Percentiles rank a stretch among this genome's conserved stretches.
Evolutionary conservation across 2,797 vertebrate genomes (phyloP).

Genomic region (Percopsis omiscomaycus): DNA sequence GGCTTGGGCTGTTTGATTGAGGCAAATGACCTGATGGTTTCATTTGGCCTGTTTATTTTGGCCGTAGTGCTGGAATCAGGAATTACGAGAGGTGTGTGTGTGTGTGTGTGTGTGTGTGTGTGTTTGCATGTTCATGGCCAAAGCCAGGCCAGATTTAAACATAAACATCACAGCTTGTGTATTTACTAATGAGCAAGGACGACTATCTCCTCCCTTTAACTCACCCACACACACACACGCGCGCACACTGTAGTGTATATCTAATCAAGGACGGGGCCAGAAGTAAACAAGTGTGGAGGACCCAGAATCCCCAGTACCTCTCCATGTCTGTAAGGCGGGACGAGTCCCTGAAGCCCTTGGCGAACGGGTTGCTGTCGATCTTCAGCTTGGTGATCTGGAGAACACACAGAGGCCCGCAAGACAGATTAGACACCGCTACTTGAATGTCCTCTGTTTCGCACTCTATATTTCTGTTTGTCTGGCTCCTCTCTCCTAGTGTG

Average conservation of each 20-base stretch:
- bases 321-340: constrained; percentile 98
- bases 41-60: constrained; percentile 67
- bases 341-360: constrained; percentile 98
- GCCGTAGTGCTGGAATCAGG: constrained; percentile 56
- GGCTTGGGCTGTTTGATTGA: constrained; percentile 59
- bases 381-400: constrained; percentile 98
- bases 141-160: constrained; percentile 7
- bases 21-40: constrained; percentile 62
- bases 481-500: neutral
- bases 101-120: constrained; percentile 18
- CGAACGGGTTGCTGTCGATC: constrained; percentile 99
- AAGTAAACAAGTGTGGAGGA: constrained; percentile 60
- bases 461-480: too few relatives aligned
- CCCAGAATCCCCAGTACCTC: constrained; percentile 92
- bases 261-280: constrained; percentile 61
- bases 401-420: neutral
- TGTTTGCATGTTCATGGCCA: constrained; percentile 1
- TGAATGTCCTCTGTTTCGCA: too few relatives aligned
- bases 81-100: constrained; percentile 54
- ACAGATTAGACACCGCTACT: neutral
- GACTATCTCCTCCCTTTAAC: neutral
- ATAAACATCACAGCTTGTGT: constrained; percentile 36
- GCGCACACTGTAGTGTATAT: constrained; percentile 45
- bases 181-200: constrained; percentile 37
- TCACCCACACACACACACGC: constrained; percentile 13